A percentile compares a stretch with the other conserved stretches of the same genome.
These are phyloP conservation scores for Neosalanx taihuensis DNA, from an alignment of 2,797 vertebrate genomes.

Conservation along the genomic window DNA sequence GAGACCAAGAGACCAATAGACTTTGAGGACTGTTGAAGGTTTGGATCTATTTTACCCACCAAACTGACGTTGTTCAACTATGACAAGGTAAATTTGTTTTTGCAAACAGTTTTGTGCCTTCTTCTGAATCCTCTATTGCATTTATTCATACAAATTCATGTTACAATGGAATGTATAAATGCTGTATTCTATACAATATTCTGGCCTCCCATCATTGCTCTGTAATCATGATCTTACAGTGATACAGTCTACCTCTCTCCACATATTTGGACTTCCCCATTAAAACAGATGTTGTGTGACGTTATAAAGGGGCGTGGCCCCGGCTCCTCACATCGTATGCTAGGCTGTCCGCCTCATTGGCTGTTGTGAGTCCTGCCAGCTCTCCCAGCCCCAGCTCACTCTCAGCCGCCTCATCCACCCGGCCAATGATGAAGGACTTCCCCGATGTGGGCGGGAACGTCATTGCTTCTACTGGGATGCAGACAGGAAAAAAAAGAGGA, in stretches of 20 bases:
- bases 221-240: neutral
- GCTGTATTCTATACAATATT: too few species aligned
- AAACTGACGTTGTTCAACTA: too few species aligned
- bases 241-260: too few species aligned
- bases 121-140: too few species aligned
- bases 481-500: neutral
- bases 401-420: constrained; percentile 89
- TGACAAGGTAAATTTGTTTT: too few species aligned
- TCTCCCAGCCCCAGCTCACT: constrained; percentile 93
- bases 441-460: constrained; percentile 95
- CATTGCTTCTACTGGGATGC: constrained; percentile 84
- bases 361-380: constrained; percentile 94
- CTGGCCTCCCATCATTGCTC: neutral
- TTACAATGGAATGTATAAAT: too few species aligned
- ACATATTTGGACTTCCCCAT: too few species aligned
- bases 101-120: too few species aligned
- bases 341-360: constrained; percentile 94
- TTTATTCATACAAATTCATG: too few species aligned
- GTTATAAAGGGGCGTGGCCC: neutral
- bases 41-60: too few species aligned
- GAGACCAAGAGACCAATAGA: too few species aligned
- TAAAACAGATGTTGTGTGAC: neutral
- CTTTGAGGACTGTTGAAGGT: too few species aligned
- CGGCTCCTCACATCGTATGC: constrained; percentile 87
- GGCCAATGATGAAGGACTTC: constrained; percentile 94